Percentiles rank a stretch among this genome's conserved stretches.
These are phyloP conservation scores for Sepiola atlantica DNA, from an alignment of 2,888 invertebrate genomes.

Conservation along the genomic window DNA sequence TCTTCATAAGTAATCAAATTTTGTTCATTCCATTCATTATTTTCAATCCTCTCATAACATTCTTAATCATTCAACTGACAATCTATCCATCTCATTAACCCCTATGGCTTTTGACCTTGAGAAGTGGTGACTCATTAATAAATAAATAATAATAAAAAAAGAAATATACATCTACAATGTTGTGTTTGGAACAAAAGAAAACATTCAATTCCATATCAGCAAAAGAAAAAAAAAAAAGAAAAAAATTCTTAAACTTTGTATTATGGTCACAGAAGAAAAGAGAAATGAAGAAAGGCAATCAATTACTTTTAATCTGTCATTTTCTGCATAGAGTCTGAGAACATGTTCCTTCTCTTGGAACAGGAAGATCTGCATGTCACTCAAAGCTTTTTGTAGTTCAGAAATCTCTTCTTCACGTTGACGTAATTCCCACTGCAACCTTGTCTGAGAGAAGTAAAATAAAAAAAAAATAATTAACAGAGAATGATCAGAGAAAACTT, in stretches of 20 bases:
- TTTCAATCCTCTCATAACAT: too few relatives aligned
- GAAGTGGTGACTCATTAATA: too few relatives aligned
- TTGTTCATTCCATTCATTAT: too few relatives aligned
- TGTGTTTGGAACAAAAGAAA: not conserved
- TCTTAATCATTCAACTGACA: too few relatives aligned
- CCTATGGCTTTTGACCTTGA: too few relatives aligned
- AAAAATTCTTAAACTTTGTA: not conserved
- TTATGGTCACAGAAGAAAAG: not conserved
- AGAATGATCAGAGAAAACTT: not conserved
- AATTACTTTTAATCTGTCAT: conserved; percentile 74
- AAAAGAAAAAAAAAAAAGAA: not conserved
- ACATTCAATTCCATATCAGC: not conserved
- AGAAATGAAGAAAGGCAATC: not conserved
- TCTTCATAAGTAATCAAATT: too few relatives aligned
- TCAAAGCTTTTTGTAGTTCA: conserved; percentile 75
- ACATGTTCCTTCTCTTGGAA: conserved; percentile 76
- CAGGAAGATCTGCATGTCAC: conserved; percentile 75
- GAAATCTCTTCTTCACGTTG: conserved; percentile 75
- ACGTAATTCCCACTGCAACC: conserved; percentile 72
- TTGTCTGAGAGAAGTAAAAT: not conserved
- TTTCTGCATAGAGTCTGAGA: conserved; percentile 74
- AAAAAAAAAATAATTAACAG: not conserved
- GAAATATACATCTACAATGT: too few relatives aligned
- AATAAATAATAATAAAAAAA: too few relatives aligned
- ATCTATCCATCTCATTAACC: too few relatives aligned